Conservation (phyloP, 2,113 vertebrate genomes). For the Nerophis ophidion region DNA sequence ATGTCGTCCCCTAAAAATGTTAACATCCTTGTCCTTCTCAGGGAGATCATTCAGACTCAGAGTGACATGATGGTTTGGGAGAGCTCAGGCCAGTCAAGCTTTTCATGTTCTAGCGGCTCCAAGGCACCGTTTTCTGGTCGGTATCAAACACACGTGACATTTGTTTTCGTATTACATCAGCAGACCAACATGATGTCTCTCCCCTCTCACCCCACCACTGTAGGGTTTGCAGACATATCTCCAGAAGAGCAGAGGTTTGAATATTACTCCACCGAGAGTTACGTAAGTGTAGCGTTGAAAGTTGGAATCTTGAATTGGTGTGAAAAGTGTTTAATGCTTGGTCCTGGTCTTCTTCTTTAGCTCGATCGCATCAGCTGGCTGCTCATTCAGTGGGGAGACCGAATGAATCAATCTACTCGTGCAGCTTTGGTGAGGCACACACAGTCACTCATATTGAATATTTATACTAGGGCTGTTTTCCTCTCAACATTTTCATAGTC, state of each 20-base stretch:
- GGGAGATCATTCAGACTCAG: slow-evolving; percentile 72
- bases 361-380: slow-evolving; percentile 75
- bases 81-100: slow-evolving; percentile 84
- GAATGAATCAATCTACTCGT: slow-evolving; percentile 72
- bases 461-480: background rate
- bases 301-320: too few relatives aligned
- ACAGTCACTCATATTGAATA: background rate
- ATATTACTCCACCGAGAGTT: slow-evolving; percentile 78
- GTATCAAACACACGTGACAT: slow-evolving; percentile 6
- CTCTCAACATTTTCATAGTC: too few relatives aligned
- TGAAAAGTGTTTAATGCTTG: background rate
- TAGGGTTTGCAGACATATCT: slow-evolving; percentile 86
- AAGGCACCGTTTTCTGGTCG: slow-evolving; percentile 81
- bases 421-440: slow-evolving; percentile 71
- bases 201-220: background rate
- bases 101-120: slow-evolving; percentile 79
- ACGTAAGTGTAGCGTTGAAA: slow-evolving; percentile 69
- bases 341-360: slow-evolving; percentile 53
- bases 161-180: background rate
- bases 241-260: slow-evolving; percentile 88
- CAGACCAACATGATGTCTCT: background rate
- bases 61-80: slow-evolving; percentile 87
- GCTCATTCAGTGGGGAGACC: slow-evolving; percentile 74
- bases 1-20: too few relatives aligned
- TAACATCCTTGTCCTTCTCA: slow-evolving; percentile 34